Base-by-base conservation (phyloP, 1,140 invertebrate species). In the Teleopsis dalmanni region DNA sequence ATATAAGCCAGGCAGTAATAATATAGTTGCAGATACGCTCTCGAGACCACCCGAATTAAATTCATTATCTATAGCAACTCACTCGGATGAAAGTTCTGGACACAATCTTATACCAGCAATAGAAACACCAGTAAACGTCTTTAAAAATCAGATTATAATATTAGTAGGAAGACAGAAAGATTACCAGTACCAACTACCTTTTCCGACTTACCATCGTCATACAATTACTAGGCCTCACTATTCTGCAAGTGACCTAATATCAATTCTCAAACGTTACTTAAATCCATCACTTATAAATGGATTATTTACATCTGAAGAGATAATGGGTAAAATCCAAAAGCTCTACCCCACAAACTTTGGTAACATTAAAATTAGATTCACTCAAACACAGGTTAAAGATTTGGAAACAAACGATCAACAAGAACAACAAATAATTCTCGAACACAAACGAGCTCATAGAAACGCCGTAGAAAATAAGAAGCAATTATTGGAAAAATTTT, bases 1-100 rank as follows among this genome's bases (percentile, higher is more conserved):
- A 10, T 57, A 59, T 46, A 58, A 54, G 52, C 44, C 48, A 25
- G 54, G 57, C 23, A 56, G 46, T 51, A 26, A 45, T 2, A 57
- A 65, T 41, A 43, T 57, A 10, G 58, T n/a, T 26, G 33, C 29
- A 18, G 43, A 46, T 8, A n/a, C 31, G 16, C 21, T 46, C n/a
- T 46, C 29, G 13, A 35, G 18, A 14, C 31, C 9, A 9, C 22
- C 19, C 19, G 13, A 29, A 29, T 5, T 29, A 9, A 34, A 46
- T 13, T 21, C 31, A 6, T 19, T 46, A 23, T 8, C 40, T 4
- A n/a, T 22, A 9, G 25, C 21, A 8, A 25, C 11, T 13, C 40
- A 42, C 19, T 23, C 19, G 7, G 26, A 29, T 13, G 40, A 25
- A 2, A 42, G 40, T 25, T 23, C 40, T 5, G 21, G 21, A 6